Evolutionary conservation across 1,140 invertebrate species (phyloP).

Genomic region (Eriosoma lanigerum): DNA sequence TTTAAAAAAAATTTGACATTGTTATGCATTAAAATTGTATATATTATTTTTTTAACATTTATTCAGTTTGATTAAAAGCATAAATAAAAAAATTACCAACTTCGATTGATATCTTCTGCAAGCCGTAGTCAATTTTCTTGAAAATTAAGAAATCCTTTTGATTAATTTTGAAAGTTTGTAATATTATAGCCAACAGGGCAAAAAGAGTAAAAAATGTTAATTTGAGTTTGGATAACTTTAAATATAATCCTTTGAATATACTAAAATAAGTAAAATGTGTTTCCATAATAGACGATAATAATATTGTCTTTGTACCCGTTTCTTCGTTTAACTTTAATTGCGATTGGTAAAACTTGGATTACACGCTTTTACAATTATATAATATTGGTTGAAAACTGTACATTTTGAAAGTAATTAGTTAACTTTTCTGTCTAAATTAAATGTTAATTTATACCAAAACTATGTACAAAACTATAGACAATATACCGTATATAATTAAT

Average conservation of each 20-base stretch:
- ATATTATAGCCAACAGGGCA: too few relatives aligned
- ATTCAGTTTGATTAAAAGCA: too few relatives aligned
- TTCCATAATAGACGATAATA: neutral
- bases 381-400: constrained; percentile 11
- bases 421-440: constrained; percentile 6
- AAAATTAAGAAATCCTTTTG: too few relatives aligned
- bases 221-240: neutral
- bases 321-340: constrained; percentile 11
- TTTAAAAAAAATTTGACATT: too few relatives aligned
- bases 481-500: neutral
- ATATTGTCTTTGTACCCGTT: neutral
- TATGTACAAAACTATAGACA: neutral
- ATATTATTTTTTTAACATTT: too few relatives aligned
- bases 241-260: constrained; percentile 24
- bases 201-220: neutral
- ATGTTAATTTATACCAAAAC: neutral
- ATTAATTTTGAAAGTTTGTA: neutral
- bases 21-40: too few relatives aligned
- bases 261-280: neutral
- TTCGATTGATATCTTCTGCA: too few relatives aligned
- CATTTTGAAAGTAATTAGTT: constrained; percentile 5
- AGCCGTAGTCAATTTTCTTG: too few relatives aligned
- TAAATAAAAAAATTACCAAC: too few relatives aligned
- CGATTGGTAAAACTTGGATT: neutral
- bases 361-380: neutral